Evolutionary conservation across 2,888 invertebrate genomes (phyloP), one percentile per base, ranked within the genome.

Genomic region (Cosmia pyralina): DNA sequence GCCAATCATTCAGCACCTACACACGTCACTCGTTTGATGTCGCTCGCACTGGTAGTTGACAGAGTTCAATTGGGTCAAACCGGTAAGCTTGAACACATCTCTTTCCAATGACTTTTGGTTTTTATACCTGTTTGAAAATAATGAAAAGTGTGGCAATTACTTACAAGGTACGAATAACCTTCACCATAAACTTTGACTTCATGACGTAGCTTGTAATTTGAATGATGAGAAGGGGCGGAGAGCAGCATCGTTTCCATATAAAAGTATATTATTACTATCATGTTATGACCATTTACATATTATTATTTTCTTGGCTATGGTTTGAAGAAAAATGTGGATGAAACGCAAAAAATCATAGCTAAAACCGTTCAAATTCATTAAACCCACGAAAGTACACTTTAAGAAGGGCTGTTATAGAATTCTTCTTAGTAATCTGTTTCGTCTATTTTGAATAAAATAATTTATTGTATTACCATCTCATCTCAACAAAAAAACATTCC

Each of bases 1-100:
- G 81, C 65, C 81, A 75, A 79, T 79, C 80, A 80, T 64, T 83
- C 50, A 38, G 69, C 53, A 55, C 13, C 48, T 53, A 64, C 73
- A 60, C 34, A 72, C 34, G 79, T 82, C 79, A 67, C 11, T 28
- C 68, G 50, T 72, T 82, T 69, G 77, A 77, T 58, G 78, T 78
- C 59, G 17, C 60, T 60, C 44, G 1, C 53, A 44, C 53, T 66
- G 2, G 44, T 68, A 57, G 34, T 41, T 55, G 55, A 79, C 79
- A 60, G 34, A 50, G 60, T 72, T 60, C 15, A 55, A 44, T 22
- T 22, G 10, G 41, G 72, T 55, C 34, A 60, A 72, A 72, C 8
- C 22, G 17, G n/a, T n/a, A 15, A 70, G 38, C 5, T 78, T 34
- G n/a, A 53, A 60, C 34, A 58, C 19, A 44, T 19, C 17, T 13